Conservation (phyloP, 1,140 invertebrate species). For the Capitella teleta region DNA sequence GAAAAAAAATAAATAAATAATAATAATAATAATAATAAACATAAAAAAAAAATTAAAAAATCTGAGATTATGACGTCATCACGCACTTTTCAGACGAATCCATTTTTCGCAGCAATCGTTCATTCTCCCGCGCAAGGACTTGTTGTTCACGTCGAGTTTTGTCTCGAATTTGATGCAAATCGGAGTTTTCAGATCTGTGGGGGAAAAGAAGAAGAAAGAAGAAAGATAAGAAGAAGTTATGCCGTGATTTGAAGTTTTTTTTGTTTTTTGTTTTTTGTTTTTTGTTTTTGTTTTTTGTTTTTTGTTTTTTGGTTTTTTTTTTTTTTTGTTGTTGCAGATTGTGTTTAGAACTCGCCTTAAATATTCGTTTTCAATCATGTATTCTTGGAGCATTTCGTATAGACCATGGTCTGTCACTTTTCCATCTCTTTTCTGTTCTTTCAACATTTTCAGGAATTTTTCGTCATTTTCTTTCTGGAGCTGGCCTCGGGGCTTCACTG, state of each 20-base stretch:
- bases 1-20: too few species aligned
- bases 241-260: not conserved
- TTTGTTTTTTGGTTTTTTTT: not conserved
- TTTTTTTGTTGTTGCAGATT: not conserved
- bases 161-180: conserved; percentile 68
- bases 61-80: too few species aligned
- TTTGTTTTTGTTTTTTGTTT: not conserved
- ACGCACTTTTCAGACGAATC: too few species aligned
- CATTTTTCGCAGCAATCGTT: conserved; percentile 69
- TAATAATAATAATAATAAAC: too few species aligned
- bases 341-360: conserved; percentile 45
- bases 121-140: conserved; percentile 77
- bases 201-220: too few species aligned
- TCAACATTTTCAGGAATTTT: conserved; percentile 30
- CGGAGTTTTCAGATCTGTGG: conserved; percentile 68
- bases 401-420: conserved; percentile 19
- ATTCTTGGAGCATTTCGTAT: conserved; percentile 45
- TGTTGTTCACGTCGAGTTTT: conserved; percentile 76
- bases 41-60: too few species aligned
- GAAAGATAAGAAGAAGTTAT: not conserved
- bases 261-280: not conserved
- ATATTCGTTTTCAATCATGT: conserved; percentile 71
- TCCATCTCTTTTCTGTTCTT: conserved; percentile 18
- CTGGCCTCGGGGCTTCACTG: conserved; percentile 32
- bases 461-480: conserved; percentile 36